Evolutionary conservation across 2,888 invertebrate species (phyloP), one percentile per base, ranked within the genome.

Genomic region (Eulithis prunata): DNA sequence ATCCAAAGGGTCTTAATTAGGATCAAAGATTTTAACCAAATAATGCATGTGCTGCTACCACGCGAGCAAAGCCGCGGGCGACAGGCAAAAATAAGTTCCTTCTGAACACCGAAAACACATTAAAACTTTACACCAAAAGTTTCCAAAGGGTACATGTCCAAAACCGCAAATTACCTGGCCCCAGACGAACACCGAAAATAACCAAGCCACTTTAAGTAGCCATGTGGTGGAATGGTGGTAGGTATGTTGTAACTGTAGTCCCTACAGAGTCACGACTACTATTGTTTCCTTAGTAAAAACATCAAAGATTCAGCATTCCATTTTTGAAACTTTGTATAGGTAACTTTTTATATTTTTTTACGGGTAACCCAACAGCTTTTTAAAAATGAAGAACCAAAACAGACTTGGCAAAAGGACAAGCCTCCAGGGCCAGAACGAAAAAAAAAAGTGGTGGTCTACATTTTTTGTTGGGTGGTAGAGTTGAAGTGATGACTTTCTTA

Each of bases 241-340:
- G 28, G 14, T 21, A 13, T 45, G 51, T 59, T 28, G 63, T 47
- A 46, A 54, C 58, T 43, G 36, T n/a, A 45, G 32, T 10, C 11
- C 10, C 43, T 32, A 13, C 7, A 52, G 49, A 51, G 64, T 64
- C 68, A 64, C 62, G 63, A 67, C 62, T 62, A 43, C 71, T 21
- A 67, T 67, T 67, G 69, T 69, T 66, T 60, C 54, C 58, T 45
- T 47, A 7, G 54, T 56, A 60, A 64, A 32, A 68, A 70, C 70
- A 68, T 70, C 61, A 66, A 68, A 47, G 57, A 8, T 57, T 36
- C n/a, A 47, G 12, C 12, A 14, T 5, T 14, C 3, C 49, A 21
- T 8, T 49, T 49, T 49, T 32, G 32, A 32, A 32, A 32, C 32
- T 32, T 49, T 49, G 10, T 2, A 21, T 7, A 41, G 8, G n/a